Percentiles rank a stretch among this genome's conserved stretches.
Evolutionary conservation across 1,140 invertebrate species (phyloP).

Genomic region (Aphaenogaster floridana): DNA sequence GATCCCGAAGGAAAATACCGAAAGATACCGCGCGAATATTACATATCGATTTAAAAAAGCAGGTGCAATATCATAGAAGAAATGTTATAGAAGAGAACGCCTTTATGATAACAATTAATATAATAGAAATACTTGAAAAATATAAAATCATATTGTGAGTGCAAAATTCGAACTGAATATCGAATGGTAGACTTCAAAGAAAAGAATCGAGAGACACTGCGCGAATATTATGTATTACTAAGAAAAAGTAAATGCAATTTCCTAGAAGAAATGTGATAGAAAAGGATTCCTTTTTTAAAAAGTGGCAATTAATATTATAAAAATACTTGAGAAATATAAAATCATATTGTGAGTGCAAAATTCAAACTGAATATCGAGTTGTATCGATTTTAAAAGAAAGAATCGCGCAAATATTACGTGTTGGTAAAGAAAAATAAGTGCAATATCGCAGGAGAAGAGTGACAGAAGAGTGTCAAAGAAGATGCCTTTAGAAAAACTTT

Average conservation of each 20-base stretch:
- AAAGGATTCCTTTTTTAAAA: background rate
- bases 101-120: background rate
- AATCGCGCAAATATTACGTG: background rate
- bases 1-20: background rate
- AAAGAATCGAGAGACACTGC: background rate
- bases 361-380: constrained; percentile 38
- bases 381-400: background rate
- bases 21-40: background rate
- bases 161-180: too few species aligned
- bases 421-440: background rate
- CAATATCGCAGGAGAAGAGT: background rate
- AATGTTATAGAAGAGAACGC: background rate
- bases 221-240: background rate
- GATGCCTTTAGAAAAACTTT: background rate
- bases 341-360: background rate
- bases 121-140: background rate
- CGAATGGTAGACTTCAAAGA: background rate
- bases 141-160: background rate
- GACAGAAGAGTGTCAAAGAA: background rate
- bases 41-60: background rate
- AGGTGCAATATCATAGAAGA: background rate
- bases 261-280: background rate
- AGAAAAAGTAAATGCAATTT: background rate
- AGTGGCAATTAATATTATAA: background rate
- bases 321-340: background rate